Base-by-base conservation (phyloP, 2,888 invertebrate species). In the Lathronympha strigana region DNA sequence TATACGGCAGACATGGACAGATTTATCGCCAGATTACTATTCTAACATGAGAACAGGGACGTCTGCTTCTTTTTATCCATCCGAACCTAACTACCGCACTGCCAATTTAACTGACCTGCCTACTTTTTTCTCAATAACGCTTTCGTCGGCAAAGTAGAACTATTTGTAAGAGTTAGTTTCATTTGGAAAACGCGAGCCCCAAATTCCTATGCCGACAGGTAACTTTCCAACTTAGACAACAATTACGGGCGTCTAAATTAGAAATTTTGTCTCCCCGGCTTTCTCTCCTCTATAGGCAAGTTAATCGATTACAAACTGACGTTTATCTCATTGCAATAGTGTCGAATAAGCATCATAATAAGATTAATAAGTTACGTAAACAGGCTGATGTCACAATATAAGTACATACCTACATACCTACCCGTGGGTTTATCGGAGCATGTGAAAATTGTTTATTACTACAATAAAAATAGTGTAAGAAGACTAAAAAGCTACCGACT, bases 21-120 rank as follows among this genome's bases (percentile, higher is more conserved):
- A 74, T 72, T 72, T 74, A 73, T 70, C 38, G 40, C 36, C 63
- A 53, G 67, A 63, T 61, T 61, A 60, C 51, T 51, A 66, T 66
- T 66, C 64, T 66, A 66, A 66, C 60, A 55, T 57, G 58, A 60
- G 49, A 60, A 54, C 43, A 33, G 45, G 53, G 31, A 36, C 45
- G 17, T 40, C 38, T 47, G 15, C 17, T 36, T 21, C 36, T 21
- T 53, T 51, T 53, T 53, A 53, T 53, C 17, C 31, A n/a, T 9
- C 9, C 5, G 11, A 53, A 47, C 23, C 51, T 51, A 50, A 31
- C 40, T 11, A 40, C 13, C 23, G 36, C 8, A 8, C 40, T 25
- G 31, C 17, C 23, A 43, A 43, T 49, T 58, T 40, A 40, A 58
- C 57, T 21, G 49, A 62, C 36, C 54, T 38, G 21, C 31, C 6